Evolutionary conservation across 2,113 vertebrate genomes (phyloP).

Genomic region (Vireo altiloquus): DNA sequence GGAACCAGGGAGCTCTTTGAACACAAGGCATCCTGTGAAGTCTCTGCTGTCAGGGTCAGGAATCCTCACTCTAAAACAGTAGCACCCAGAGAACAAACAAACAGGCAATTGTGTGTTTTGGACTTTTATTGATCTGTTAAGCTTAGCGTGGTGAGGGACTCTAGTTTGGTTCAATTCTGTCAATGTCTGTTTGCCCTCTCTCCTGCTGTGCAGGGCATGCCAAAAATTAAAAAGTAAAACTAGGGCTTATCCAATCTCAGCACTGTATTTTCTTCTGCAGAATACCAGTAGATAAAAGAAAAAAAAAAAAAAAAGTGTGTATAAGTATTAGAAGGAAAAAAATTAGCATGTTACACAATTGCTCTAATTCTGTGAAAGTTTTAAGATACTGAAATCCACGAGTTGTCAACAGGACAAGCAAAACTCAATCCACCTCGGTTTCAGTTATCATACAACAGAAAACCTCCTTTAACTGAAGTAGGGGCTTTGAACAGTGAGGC

Average conservation of each 20-base stretch:
- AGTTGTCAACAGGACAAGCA: not conserved
- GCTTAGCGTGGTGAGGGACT: not conserved
- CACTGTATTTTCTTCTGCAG: not conserved
- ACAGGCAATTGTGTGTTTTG: not conserved
- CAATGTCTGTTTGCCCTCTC: not conserved
- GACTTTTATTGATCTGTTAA: slow-evolving; percentile 2
- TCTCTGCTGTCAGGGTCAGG: slow-evolving; percentile 13
- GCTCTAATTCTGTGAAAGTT: not conserved
- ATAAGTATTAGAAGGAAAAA: not conserved
- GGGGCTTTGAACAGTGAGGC: not conserved
- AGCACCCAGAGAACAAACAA: slow-evolving; percentile 20
- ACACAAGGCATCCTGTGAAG: slow-evolving; percentile 7
- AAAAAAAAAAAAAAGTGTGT: not conserved
- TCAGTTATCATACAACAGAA: not conserved
- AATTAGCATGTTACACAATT: not conserved
- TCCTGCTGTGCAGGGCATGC: not conserved
- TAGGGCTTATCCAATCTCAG: not conserved
- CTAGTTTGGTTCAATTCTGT: not conserved
- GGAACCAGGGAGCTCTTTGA: not conserved
- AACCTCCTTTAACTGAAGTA: not conserved
- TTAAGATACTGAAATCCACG: not conserved
- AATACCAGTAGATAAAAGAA: not conserved
- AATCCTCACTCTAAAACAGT: not conserved
- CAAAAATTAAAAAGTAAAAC: not conserved
- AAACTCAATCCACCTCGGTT: not conserved